A percentile compares a stretch with the other conserved stretches of the same genome.
These are phyloP conservation scores for Rhagonycha lutea DNA, from an alignment of 2,888 invertebrate genomes.

Conservation along the genomic window DNA sequence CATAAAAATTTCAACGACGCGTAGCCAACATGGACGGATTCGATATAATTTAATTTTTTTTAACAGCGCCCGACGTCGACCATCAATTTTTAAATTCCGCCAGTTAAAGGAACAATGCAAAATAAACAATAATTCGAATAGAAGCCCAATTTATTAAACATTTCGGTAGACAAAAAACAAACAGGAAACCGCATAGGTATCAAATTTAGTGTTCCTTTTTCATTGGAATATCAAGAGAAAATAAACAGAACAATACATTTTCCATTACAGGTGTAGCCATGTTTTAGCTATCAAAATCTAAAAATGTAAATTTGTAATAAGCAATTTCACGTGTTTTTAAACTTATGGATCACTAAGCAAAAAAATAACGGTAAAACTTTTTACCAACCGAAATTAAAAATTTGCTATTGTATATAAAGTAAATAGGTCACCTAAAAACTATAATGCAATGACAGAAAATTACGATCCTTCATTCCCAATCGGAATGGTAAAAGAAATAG, in stretches of 20 bases:
- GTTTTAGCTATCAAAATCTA: background rate
- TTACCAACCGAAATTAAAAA: no score
- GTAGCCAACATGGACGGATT: background rate
- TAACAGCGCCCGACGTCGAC: background rate
- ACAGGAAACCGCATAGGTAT: background rate
- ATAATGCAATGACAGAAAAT: no score
- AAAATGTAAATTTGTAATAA: background rate
- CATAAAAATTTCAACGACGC: no score
- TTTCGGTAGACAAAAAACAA: background rate
- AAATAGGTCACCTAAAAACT: no score
- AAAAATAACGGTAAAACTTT: no score
- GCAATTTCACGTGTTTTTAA: no score
- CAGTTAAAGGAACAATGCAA: background rate
- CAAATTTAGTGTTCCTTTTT: background rate
- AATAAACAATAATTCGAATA: background rate
- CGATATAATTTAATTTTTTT: background rate
- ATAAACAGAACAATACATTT: background rate
- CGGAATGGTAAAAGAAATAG: background rate
- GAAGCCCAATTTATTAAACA: background rate
- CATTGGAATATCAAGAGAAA: background rate
- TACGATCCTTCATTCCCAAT: no score
- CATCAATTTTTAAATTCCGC: background rate
- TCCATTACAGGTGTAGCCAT: background rate
- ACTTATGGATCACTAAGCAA: no score
- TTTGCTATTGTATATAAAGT: no score